A percentile compares a stretch with the other conserved stretches of the same genome.
These are phyloP conservation scores for Caenorhabditis tropicalis DNA, from an alignment of 1,140 invertebrate genomes.

Conservation along the genomic window DNA sequence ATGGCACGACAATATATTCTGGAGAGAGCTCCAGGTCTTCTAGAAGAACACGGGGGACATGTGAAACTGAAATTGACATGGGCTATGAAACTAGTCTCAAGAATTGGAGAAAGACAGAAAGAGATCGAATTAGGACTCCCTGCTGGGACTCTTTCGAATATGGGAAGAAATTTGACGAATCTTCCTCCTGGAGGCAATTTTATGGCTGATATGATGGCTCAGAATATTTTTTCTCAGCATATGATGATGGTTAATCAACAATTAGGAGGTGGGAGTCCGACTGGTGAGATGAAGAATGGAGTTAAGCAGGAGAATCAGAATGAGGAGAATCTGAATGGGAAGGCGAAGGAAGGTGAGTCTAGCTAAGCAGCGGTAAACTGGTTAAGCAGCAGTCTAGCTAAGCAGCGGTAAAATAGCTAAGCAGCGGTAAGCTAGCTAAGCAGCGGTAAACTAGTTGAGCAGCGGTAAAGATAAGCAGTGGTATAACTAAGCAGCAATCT, in stretches of 20 bases:
- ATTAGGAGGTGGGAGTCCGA: not conserved
- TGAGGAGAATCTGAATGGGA: conserved; percentile 6
- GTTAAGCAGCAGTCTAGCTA: not conserved
- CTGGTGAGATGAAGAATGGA: not conserved
- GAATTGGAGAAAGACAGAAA: conserved; percentile 62
- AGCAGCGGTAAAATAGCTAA: no score
- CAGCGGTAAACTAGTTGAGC: not conserved
- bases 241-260: conserved; percentile 10
- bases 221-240: conserved; percentile 35
- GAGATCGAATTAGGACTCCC: conserved; percentile 59
- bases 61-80: conserved; percentile 70
- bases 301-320: not conserved
- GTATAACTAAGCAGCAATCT: no score
- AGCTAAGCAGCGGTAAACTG: not conserved
- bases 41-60: conserved; percentile 69
- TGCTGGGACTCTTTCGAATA: conserved; percentile 47
- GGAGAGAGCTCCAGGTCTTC: conserved; percentile 65
- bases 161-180: conserved; percentile 43
- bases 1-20: conserved; percentile 66
- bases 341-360: not conserved
- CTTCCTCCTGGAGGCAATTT: conserved; percentile 41
- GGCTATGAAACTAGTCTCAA: conserved; percentile 68
- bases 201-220: conserved; percentile 54
- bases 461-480: not conserved
- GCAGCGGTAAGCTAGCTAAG: not conserved